Base-by-base conservation (phyloP, 2,888 invertebrate species). In the Unio pictorum region DNA sequence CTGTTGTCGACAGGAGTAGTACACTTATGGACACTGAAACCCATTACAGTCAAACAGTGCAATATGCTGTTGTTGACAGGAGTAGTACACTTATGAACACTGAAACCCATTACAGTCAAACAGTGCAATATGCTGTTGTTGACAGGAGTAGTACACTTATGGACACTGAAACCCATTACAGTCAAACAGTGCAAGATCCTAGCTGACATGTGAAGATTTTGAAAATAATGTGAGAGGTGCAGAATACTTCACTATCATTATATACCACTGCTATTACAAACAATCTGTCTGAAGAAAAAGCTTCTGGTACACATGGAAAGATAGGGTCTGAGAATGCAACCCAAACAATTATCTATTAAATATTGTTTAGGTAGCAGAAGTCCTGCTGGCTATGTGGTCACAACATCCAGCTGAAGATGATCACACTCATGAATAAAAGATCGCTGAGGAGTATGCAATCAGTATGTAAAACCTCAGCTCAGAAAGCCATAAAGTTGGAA, bases 251-350 rank as follows among this genome's bases (percentile, higher is more conserved):
- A 73, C 61, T 17, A 63, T 85, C 4, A 55, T 78, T 55, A 82
- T 78, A 1, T 81, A 82, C 66, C 82, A 85, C 71, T 82, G 67
- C 84, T 83, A 8, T 68, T 86, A n/a, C 66, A 72, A 28, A 65
- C 70, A 18, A 78, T 86, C 20, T 79, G 81, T 61, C 70, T 71
- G 18, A 78, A 76, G 28, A 69, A 67, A 45, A 81, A 77, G 59
- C 78, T 76, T 11, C 65, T 78, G 6, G 69, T 72, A 63, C 45
- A 45, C 45, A 45, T 15, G 11, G 11, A 45, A 45, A 15, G 15
- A 45, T 45, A 15, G 45, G 45, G 64, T 28, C 66, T 81, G 23
- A 28, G 72, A 26, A 45, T 81, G 23, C 76, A 76, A 63, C 73
- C 71, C 55, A 79, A 81, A 56, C 58, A 73, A 17, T 59, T 73